phyloP scores from a whole-genome alignment of 2,113 vertebrate species.

The Austrofundulus limnaeus region DNA sequence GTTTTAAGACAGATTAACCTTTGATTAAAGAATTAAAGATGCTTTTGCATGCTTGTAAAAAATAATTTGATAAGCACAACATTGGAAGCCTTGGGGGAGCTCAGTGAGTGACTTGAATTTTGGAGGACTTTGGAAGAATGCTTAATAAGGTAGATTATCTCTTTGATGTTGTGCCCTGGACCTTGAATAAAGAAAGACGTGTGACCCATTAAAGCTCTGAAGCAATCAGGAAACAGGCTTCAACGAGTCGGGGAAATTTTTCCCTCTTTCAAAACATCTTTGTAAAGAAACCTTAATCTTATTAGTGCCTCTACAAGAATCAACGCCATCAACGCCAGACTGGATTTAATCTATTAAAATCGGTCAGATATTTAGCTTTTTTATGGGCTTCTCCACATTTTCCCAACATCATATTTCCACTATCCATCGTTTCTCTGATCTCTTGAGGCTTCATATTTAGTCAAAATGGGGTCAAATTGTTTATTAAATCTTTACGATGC shows the following conservation, averaged over 20 bases:
- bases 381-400: conserved; percentile 27
- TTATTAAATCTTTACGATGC: not conserved
- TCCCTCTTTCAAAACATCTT: conserved; percentile 30
- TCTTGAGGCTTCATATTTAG: conserved; percentile 8
- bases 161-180: conserved; percentile 55
- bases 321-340: not conserved
- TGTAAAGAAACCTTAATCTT: conserved; percentile 2
- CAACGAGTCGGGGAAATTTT: conserved; percentile 23
- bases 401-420: conserved; percentile 28
- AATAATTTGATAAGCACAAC: conserved; percentile 63
- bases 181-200: conserved; percentile 38
- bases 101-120: conserved; percentile 57
- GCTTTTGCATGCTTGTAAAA: conserved; percentile 46
- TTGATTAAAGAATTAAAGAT: conserved; percentile 36
- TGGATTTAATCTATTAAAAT: not conserved
- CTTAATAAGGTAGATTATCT: conserved; percentile 50
- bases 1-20: conserved; percentile 49
- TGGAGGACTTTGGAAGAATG: conserved; percentile 51
- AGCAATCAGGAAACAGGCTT: conserved; percentile 40
- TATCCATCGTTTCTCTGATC: conserved; percentile 37
- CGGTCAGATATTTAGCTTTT: conserved; percentile 2
- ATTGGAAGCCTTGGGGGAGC: conserved; percentile 44
- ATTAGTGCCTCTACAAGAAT: not conserved
- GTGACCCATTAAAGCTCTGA: conserved; percentile 22
- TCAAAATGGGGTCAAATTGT: conserved; percentile 11